Percentiles rank a stretch among this genome's conserved stretches.
phyloP scores from a whole-genome alignment of 2,113 vertebrate genomes.

The Rhipidura dahli region DNA sequence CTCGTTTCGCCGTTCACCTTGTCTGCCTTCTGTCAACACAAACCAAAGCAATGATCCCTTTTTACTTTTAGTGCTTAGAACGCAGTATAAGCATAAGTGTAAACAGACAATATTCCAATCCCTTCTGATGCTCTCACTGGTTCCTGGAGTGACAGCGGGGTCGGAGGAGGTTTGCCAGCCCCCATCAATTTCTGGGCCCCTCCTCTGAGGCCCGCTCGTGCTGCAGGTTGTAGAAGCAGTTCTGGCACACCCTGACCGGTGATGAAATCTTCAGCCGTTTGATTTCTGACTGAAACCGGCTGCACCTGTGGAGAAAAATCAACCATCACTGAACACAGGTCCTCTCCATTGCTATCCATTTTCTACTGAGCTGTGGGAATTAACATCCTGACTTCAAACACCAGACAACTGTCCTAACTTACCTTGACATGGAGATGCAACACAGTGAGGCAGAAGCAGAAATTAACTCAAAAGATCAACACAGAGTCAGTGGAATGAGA shows the following conservation, averaged over 20 bases:
- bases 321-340: neutral
- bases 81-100: conserved; percentile 23
- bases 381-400: neutral
- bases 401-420: neutral
- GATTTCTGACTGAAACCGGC: conserved; percentile 97
- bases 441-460: neutral
- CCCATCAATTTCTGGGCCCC: conserved; percentile 80
- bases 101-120: conserved; percentile 47
- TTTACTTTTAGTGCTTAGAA: conserved; percentile 67
- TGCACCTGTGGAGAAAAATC: conserved; percentile 81
- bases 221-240: conserved; percentile 97
- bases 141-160: neutral
- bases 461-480: neutral
- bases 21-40: neutral
- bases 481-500: neutral
- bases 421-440: neutral
- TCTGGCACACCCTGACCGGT: conserved; percentile 96
- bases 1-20: neutral
- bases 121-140: neutral
- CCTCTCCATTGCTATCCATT: neutral
- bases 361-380: neutral
- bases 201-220: conserved; percentile 88
- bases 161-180: neutral
- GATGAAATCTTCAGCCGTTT: conserved; percentile 97
- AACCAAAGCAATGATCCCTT: conserved; percentile 69